Evolutionary conservation across 2,113 vertebrate genomes (phyloP).

Genomic region (Burhinus bistriatus): DNA sequence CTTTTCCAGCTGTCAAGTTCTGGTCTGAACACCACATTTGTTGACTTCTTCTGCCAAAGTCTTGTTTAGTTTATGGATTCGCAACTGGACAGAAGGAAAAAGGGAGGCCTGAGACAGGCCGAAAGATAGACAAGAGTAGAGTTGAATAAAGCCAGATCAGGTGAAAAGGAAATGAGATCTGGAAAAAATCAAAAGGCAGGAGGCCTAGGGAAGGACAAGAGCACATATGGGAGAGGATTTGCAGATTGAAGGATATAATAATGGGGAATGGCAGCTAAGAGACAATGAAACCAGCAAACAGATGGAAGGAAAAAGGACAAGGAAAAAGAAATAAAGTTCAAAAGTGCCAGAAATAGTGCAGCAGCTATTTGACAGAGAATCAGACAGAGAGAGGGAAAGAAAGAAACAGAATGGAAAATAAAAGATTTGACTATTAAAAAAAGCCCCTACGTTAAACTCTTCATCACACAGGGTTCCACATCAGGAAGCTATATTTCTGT

Average conservation of each 20-base stretch:
- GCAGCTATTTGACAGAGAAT: neutral
- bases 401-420: neutral
- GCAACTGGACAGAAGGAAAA: constrained; percentile 51
- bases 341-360: constrained; percentile 34
- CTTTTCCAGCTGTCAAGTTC: constrained; percentile 36
- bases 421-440: neutral
- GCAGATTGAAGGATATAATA: constrained; percentile 36
- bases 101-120: neutral
- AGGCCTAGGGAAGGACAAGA: constrained; percentile 36
- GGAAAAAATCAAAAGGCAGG: constrained; percentile 12
- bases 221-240: constrained; percentile 21
- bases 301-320: constrained; percentile 23
- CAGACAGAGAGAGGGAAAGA: neutral
- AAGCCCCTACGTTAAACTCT: neutral
- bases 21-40: constrained; percentile 50
- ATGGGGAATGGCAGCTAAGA: constrained; percentile 40
- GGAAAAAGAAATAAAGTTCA: constrained; percentile 34
- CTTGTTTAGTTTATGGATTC: constrained; percentile 60
- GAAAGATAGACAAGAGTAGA: constrained; percentile 40
- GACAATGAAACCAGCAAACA: constrained; percentile 38
- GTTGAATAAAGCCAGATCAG: constrained; percentile 45
- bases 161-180: constrained; percentile 42
- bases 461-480: neutral
- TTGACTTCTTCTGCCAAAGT: constrained; percentile 53
- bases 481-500: neutral